Evolutionary conservation across 2,113 vertebrate species (phyloP), one percentile per base, ranked within the genome.

Genomic region (Albula glossodonta): DNA sequence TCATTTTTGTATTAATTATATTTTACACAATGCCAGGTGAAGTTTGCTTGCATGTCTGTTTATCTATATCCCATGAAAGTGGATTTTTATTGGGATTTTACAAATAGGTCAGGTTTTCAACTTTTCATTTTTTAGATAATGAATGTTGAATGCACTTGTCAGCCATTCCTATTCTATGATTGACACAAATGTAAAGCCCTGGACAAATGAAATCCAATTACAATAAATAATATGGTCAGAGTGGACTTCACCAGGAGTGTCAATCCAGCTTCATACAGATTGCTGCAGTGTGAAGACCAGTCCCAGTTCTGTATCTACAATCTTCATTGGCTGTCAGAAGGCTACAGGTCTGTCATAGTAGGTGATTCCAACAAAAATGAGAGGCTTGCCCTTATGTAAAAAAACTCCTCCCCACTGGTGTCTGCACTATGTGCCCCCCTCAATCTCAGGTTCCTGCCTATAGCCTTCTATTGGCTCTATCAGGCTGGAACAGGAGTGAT

Each of bases 401-500:
- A 89, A 89, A 89, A 84, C 87, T 83, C 80, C 66, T 80, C 51
- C 10, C n/a, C 5, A 8, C 70, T 31, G 22, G 22, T n/a, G 22
- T 74, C 60, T 66, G 17, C 60, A 0, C 60, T 52, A 12, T 3
- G 22, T 31, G n/a, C 22, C 56, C 85, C 49, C 11, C 83, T 5
- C 5, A 17, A 83, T 86, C 82, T 80, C 13, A 19, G 60, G 22
- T 19, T 4, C 17, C 84, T 41, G 70, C 74, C 86, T 70, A 84
- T 57, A 83, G 81, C 79, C 86, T 81, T 78, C 74, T 78, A 78
- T 86, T 82, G 80, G 85, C 51, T 51, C 79, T 53, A 85, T 83
- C 83, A 53, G 79, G 50, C 81, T 52, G 83, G 85, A 85, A 87
- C 80, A 85, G 51, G 84, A 84, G 89, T 83, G 86, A 87, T 88